Evolutionary conservation across 2,888 invertebrate species (phyloP).

Genomic region (Ormyrus pomaceus): DNA sequence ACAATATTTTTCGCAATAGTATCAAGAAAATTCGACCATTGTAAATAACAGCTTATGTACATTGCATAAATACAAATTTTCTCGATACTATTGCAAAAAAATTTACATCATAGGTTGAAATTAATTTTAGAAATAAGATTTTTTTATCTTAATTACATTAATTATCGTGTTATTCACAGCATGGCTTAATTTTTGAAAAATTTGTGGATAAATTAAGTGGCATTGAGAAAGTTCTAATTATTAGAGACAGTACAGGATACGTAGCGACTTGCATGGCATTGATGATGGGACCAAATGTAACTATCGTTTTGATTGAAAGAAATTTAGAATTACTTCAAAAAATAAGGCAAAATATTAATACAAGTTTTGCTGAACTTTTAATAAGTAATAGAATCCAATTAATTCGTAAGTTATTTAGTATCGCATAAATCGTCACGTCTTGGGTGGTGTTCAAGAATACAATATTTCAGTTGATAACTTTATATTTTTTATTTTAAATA

Average conservation of each 20-base stretch:
- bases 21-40: no score
- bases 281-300: conserved; percentile 84
- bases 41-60: no score
- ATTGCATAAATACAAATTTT: no score
- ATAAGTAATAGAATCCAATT: conserved; percentile 82
- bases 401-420: conserved; percentile 77
- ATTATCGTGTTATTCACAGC: conserved; percentile 77
- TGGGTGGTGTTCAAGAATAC: no score
- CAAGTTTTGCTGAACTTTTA: conserved; percentile 84
- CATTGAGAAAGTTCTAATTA: conserved; percentile 90
- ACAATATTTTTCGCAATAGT: no score
- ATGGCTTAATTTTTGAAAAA: conserved; percentile 92
- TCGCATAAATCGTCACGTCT: no score
- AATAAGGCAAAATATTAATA: conserved; percentile 86
- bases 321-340: conserved; percentile 87
- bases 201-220: conserved; percentile 86
- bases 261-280: conserved; percentile 93
- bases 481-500: no score
- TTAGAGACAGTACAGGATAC: conserved; percentile 96
- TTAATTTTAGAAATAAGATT: neutral
- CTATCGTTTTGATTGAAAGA: conserved; percentile 92
- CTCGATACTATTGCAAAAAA: no score
- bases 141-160: conserved; percentile 11
- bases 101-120: neutral
- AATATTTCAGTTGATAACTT: no score